Evolutionary conservation across 2,797 vertebrate genomes (phyloP), one percentile per base, ranked within the genome.

Genomic region (Cossypha niveicapilla): DNA sequence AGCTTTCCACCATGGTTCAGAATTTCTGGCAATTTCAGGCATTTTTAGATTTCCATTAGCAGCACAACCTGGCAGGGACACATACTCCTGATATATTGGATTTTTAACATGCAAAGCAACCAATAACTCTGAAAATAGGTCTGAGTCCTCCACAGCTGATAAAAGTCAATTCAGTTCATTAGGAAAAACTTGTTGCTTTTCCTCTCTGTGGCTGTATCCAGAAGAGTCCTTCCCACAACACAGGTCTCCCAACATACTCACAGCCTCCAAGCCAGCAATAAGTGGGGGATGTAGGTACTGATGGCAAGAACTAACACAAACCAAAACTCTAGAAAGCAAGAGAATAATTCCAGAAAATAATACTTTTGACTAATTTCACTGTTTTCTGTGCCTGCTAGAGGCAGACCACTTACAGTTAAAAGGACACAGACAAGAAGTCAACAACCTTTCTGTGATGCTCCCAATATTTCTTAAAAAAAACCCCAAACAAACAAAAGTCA

Each of bases 261-360:
- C 32, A 74, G 51, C 18, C 25, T 25, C 25, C 2, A 1, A 25
- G 14, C 21, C 44, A 61, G 53, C 0, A 0, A 23, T 7, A 77
- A 32, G 54, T 1, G 1, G 10, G 2, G 8, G 30, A 50, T 17
- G n/a, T 35, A 53, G 16, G 16, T n/a, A 54, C 11, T 24, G 30
- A 23, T 18, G 45, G 63, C 12, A 58, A 73, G 23, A 86, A n/a
- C 4, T 83, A 37, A 74, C 6, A 58, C 13, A 91, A 86, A 57
- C 16, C 32, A 66, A 60, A 70, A 7, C 23, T 80, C 35, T 17
- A 35, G 30, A 90, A 87, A 87, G 34, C 17, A 68, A 76, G 24
- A 7, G 32, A 78, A 39, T 81, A 50, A 67, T 34, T 76, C n/a
- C 28, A 90, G n/a, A 32, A 76, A 78, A 76, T 39, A 88, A 81